phyloP scores from a whole-genome alignment of 2,888 invertebrate genomes.

The Pammene fasciana region DNA sequence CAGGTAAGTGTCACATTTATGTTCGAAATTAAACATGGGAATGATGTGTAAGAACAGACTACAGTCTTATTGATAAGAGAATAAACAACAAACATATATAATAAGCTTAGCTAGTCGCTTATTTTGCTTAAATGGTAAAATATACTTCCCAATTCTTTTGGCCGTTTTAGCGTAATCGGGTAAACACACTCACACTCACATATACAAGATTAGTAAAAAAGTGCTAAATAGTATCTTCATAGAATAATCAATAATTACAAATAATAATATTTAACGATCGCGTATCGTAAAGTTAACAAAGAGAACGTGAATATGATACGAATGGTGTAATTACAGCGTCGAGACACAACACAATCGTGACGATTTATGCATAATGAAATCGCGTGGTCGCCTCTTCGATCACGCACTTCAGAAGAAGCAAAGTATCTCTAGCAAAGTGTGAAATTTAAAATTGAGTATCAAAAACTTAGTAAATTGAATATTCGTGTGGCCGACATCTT shows the following conservation, averaged over 20 bases:
- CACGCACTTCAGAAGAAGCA: slow-evolving; percentile 4
- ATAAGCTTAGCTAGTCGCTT: neutral
- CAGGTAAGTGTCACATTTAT: slow-evolving; percentile 58
- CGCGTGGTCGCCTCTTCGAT: slow-evolving; percentile 16
- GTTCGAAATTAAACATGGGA: slow-evolving; percentile 28
- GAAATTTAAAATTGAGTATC: slow-evolving; percentile 9
- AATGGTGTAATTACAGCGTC: slow-evolving; percentile 24
- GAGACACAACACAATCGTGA: slow-evolving; percentile 31
- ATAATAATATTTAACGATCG: slow-evolving; percentile 1
- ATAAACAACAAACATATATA: neutral
- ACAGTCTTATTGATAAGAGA: neutral
- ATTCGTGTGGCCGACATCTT: neutral
- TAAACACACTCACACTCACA: neutral
- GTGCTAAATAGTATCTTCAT: neutral
- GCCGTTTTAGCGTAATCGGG: neutral
- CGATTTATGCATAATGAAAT: slow-evolving; percentile 29
- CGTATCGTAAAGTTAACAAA: neutral
- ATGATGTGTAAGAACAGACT: slow-evolving; percentile 23
- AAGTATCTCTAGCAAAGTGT: slow-evolving; percentile 5
- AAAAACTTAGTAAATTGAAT: neutral
- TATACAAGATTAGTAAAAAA: neutral
- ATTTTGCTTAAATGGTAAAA: neutral
- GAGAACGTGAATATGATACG: slow-evolving; percentile 18
- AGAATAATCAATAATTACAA: neutral
- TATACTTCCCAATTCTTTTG: neutral